Conservation (phyloP, 2,797 vertebrate species). For the Coendou prehensilis region DNA sequence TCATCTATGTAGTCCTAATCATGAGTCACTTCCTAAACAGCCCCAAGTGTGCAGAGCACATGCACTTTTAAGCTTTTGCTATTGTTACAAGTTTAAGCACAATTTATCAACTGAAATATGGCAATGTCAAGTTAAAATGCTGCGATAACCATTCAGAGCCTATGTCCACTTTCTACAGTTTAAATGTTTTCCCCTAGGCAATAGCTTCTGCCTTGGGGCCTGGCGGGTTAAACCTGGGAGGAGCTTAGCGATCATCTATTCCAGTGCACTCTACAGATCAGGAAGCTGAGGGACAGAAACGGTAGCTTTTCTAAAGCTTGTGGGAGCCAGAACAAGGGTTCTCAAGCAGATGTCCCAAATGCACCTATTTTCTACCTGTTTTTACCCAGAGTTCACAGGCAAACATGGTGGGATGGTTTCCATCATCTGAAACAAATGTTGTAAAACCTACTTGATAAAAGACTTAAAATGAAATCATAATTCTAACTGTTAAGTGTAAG, state of each 20-base stretch:
- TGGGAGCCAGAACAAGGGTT: neutral
- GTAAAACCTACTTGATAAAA: neutral
- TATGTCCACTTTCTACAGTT: neutral
- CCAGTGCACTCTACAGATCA: neutral
- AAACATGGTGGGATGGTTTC: neutral
- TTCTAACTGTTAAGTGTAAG: slow-evolving; percentile 26
- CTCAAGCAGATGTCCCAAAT: neutral
- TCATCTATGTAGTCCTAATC: neutral
- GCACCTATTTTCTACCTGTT: neutral
- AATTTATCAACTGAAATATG: neutral
- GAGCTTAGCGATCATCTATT: neutral
- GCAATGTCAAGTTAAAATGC: neutral
- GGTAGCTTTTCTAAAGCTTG: neutral
- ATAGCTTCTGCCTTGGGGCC: neutral
- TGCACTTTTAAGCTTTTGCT: neutral
- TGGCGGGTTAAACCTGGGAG: neutral
- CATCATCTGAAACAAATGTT: neutral
- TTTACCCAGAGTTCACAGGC: neutral
- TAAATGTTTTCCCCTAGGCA: neutral
- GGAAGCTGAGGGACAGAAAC: neutral
- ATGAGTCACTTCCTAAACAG: neutral
- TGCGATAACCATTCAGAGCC: neutral
- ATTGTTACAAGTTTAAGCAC: neutral
- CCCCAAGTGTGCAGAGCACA: neutral
- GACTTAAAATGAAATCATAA: neutral